Evolutionary conservation across 2,888 invertebrate species (phyloP).

Genomic region (Ethmia dodecea): DNA sequence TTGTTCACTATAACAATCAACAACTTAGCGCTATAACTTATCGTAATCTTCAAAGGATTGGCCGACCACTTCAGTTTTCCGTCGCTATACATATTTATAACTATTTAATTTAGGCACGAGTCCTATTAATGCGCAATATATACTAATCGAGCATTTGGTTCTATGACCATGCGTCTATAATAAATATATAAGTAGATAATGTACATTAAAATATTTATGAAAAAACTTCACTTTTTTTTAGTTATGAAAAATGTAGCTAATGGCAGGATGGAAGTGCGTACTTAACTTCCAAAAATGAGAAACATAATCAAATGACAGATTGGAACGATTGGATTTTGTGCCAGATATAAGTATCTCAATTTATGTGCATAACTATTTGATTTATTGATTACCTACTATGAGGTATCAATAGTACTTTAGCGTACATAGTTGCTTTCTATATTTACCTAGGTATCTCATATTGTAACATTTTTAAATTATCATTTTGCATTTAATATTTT

Average conservation of each 20-base stretch:
- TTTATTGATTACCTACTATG: too few species aligned
- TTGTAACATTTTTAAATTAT: too few species aligned
- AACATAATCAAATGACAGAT: not conserved
- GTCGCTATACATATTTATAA: conserved; percentile 7
- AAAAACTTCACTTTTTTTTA: not conserved
- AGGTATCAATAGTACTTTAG: too few species aligned
- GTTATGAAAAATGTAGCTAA: not conserved
- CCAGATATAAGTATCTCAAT: too few species aligned
- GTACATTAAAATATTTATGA: not conserved
- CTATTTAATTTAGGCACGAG: not conserved
- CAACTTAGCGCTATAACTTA: conserved; percentile 34
- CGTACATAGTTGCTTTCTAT: too few species aligned
- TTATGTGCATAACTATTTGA: too few species aligned
- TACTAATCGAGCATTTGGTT: not conserved
- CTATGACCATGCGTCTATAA: not conserved
- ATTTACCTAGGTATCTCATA: too few species aligned
- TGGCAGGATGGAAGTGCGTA: not conserved
- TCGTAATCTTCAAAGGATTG: conserved; percentile 15
- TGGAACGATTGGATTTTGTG: too few species aligned
- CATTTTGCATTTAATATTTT: too few species aligned
- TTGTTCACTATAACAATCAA: conserved; percentile 33
- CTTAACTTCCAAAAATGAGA: not conserved
- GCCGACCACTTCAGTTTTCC: conserved; percentile 15
- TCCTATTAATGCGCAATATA: conserved; percentile 1
- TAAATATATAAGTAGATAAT: not conserved